These are phyloP conservation scores for Cremastinae sp. DNA, from an alignment of 2,888 invertebrate species.

Conservation along the genomic window DNA sequence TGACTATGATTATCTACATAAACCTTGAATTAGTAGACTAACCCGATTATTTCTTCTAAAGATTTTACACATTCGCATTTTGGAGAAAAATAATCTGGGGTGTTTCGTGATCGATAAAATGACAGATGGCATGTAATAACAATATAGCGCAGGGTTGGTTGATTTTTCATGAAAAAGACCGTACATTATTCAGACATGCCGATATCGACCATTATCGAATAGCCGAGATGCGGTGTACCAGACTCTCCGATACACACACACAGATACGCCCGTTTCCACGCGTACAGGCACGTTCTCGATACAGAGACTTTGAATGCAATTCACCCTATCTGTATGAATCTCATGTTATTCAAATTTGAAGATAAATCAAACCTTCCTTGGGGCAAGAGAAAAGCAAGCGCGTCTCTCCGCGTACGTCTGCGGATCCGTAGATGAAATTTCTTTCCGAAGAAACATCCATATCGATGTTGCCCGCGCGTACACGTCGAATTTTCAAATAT, in stretches of 20 bases:
- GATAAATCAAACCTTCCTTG: slow-evolving; percentile 74
- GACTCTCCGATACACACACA: slow-evolving; percentile 15
- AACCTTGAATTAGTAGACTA: too few relatives aligned
- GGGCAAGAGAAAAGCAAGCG: slow-evolving; percentile 28
- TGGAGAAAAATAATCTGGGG: too few relatives aligned
- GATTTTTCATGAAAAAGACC: slow-evolving; percentile 6
- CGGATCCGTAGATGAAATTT: slow-evolving; percentile 22
- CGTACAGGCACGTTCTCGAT: slow-evolving; percentile 1
- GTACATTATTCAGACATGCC: slow-evolving; percentile 34
- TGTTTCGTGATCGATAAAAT: too few relatives aligned
- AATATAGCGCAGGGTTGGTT: not conserved
- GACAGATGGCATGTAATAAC: not conserved
- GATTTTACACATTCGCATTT: too few relatives aligned
- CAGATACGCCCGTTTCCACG: not conserved
- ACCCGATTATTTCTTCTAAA: too few relatives aligned
- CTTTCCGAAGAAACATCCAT: slow-evolving; percentile 39
- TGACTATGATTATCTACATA: too few relatives aligned
- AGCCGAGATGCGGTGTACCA: slow-evolving; percentile 43
- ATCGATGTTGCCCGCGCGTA: slow-evolving; percentile 28
- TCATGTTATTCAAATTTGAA: slow-evolving; percentile 75
- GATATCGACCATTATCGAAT: slow-evolving; percentile 70
- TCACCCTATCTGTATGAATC: slow-evolving; percentile 59
- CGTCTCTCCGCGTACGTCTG: slow-evolving; percentile 5
- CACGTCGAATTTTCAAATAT: slow-evolving; percentile 9
- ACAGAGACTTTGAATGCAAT: slow-evolving; percentile 14